Evolutionary conservation across 2,113 vertebrate genomes (phyloP).

Genomic region (Cichladusa arquata): DNA sequence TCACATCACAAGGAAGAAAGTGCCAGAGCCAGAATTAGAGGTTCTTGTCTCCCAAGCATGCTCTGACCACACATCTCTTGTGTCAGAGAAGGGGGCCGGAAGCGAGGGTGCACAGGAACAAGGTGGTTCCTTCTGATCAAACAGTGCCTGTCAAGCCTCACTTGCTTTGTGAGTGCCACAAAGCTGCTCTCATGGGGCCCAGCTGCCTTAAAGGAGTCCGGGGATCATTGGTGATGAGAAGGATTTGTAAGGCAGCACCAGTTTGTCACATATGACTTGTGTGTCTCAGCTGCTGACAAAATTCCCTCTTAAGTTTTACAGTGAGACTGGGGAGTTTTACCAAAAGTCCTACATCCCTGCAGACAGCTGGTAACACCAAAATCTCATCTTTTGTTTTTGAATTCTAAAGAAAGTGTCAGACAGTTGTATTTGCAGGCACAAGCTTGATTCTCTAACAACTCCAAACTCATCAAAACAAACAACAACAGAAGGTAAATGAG

Average conservation of each 20-base stretch:
- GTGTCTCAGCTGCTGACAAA: neutral
- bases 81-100: neutral
- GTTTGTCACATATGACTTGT: neutral
- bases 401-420: neutral
- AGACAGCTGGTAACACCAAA: neutral
- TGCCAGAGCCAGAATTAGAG: neutral
- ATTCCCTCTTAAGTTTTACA: neutral
- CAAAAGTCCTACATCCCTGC: neutral
- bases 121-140: neutral
- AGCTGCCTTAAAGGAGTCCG: neutral
- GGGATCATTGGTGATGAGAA: neutral
- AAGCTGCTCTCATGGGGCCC: neutral
- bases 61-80: neutral
- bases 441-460: neutral
- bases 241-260: neutral
- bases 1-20: neutral
- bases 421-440: neutral
- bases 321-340: neutral
- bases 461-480: conserved; percentile 1
- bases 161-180: neutral
- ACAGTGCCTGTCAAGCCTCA: neutral
- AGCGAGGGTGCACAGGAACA: neutral
- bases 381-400: neutral
- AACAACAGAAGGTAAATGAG: conserved; percentile 13
- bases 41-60: neutral